A percentile compares a stretch with the other conserved stretches of the same genome.
These are phyloP conservation scores for Noctua pronuba DNA, from an alignment of 2,888 invertebrate species.

Conservation along the genomic window DNA sequence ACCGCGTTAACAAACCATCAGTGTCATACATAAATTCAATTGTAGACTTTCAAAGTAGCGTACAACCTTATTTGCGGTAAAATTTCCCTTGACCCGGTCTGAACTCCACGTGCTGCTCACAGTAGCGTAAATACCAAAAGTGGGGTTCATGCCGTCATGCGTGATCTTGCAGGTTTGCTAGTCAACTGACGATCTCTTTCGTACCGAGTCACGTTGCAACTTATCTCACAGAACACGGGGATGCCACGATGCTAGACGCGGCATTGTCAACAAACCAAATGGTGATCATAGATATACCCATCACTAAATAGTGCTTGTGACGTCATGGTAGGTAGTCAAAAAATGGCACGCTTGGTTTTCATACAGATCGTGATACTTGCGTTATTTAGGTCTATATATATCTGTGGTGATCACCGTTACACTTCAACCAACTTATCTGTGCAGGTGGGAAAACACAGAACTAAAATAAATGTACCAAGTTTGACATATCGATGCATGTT, in stretches of 20 bases:
- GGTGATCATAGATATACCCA: no score
- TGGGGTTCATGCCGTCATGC: conserved; percentile 54
- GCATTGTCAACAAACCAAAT: not conserved
- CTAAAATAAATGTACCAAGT: not conserved
- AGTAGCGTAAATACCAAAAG: conserved; percentile 64
- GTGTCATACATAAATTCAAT: conserved; percentile 23
- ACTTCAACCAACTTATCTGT: not conserved
- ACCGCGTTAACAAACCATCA: not conserved
- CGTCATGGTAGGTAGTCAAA: no score
- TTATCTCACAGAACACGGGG: not conserved
- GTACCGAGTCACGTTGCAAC: conserved; percentile 70
- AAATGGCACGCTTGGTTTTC: no score
- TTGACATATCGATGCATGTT: not conserved
- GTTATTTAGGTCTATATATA: no score
- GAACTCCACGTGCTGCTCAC: conserved; percentile 64
- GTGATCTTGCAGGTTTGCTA: conserved; percentile 62
- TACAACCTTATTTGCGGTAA: conserved; percentile 33
- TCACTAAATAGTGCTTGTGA: no score
- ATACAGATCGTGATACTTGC: no score
- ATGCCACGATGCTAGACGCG: not conserved
- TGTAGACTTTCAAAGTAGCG: conserved; percentile 41
- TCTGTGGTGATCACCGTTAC: not conserved
- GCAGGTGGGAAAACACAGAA: not conserved
- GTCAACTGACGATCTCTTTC: conserved; percentile 59
- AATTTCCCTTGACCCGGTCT: conserved; percentile 63